A percentile compares a stretch with the other conserved stretches of the same genome.
Evolutionary conservation across 2,797 vertebrate species (phyloP).

Genomic region (Coccyzus lansbergi): DNA sequence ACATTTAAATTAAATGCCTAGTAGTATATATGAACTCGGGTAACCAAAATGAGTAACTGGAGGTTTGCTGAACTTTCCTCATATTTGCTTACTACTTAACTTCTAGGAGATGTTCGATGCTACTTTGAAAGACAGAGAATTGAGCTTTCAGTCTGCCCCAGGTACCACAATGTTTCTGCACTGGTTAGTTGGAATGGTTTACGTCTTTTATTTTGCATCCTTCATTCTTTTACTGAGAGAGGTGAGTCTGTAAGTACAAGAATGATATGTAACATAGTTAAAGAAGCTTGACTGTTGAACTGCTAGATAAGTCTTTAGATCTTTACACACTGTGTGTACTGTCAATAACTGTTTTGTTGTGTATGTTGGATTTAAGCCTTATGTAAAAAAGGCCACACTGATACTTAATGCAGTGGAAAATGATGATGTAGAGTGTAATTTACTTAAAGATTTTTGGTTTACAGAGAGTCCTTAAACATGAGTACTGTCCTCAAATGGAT

Average conservation of each 20-base stretch:
- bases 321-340: rapidly evolving
- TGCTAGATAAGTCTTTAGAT: not conserved
- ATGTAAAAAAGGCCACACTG: not conserved
- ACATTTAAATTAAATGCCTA: not conserved
- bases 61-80: not conserved
- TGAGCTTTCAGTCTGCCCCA: conserved; percentile 94
- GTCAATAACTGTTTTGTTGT: not conserved
- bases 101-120: conserved; percentile 97
- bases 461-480: not conserved
- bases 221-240: conserved; percentile 95
- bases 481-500: not conserved
- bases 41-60: not conserved
- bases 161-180: conserved; percentile 98
- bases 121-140: conserved; percentile 90
- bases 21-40: not conserved
- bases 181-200: conserved; percentile 98
- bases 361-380: not conserved
- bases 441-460: not conserved
- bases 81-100: not conserved
- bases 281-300: not conserved
- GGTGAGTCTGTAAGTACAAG: conserved; percentile 69
- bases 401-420: not conserved
- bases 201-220: conserved; percentile 97
- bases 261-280: not conserved
- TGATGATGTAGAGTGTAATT: not conserved